phyloP scores from a whole-genome alignment of 2,797 vertebrate genomes.

The Potorous gilbertii region DNA sequence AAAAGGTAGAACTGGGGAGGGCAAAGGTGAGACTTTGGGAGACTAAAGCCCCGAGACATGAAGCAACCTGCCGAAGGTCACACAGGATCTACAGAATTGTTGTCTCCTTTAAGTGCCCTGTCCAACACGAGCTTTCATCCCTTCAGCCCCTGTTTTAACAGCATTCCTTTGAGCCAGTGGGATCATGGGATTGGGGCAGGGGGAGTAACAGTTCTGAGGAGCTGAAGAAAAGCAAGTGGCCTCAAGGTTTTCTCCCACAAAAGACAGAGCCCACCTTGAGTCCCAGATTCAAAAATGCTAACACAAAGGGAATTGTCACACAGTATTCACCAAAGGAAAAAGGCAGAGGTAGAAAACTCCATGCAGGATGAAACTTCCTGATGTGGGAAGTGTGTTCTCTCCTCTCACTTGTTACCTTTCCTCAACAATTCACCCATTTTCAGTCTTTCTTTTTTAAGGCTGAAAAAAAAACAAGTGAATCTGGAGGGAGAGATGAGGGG shows the following conservation, averaged over 20 bases:
- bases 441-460: neutral
- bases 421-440: neutral
- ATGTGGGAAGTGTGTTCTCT: neutral
- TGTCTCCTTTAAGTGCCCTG: neutral
- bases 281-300: neutral
- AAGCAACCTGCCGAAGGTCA: neutral
- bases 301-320: neutral
- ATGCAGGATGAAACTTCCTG: neutral
- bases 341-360: neutral
- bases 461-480: slow-evolving; percentile 8
- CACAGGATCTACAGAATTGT: neutral
- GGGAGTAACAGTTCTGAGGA: neutral
- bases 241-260: neutral
- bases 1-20: neutral
- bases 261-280: neutral
- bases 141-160: neutral
- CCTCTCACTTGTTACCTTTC: neutral
- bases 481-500: neutral
- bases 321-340: neutral
- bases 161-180: neutral
- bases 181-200: neutral
- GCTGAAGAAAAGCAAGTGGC: slow-evolving; percentile 2
- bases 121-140: neutral
- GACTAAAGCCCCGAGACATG: neutral
- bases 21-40: neutral